Conservation (phyloP, 1,140 invertebrate species). For the Cydia amplana region DNA sequence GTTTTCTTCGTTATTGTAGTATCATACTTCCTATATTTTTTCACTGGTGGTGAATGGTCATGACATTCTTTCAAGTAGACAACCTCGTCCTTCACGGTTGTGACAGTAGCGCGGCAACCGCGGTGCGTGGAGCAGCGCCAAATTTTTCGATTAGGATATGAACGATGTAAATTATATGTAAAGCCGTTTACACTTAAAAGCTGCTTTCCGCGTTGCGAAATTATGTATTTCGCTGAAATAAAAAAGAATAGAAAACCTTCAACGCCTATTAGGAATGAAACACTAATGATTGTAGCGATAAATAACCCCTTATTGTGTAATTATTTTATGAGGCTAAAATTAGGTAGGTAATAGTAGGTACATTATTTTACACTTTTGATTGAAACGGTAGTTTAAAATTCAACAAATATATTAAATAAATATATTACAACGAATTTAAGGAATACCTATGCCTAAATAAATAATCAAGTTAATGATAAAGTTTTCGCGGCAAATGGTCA, state of each 20-base stretch:
- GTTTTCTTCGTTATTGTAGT: not conserved
- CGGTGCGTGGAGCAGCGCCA: constrained; percentile 20
- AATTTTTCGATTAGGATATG: not conserved
- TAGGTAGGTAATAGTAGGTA: too few species aligned
- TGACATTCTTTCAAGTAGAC: not conserved
- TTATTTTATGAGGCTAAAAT: too few species aligned
- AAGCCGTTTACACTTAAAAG: constrained; percentile 36
- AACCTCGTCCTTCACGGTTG: constrained; percentile 16
- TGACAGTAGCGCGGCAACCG: constrained; percentile 15
- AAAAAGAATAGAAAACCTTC: constrained; percentile 17
- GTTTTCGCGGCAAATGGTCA: not conserved
- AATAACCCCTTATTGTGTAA: too few species aligned
- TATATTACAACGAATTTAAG: too few species aligned
- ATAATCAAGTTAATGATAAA: not conserved
- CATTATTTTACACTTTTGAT: too few species aligned
- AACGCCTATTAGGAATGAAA: not conserved
- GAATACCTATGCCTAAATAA: too few species aligned
- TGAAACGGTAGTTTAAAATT: too few species aligned
- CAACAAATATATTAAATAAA: too few species aligned
- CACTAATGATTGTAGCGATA: too few species aligned
- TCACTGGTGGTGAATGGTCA: constrained; percentile 33
- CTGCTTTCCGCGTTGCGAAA: constrained; percentile 37
- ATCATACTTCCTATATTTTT: too few species aligned
- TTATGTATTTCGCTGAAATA: not conserved
- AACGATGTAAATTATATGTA: constrained; percentile 18